phyloP scores from a whole-genome alignment of 2,888 invertebrate genomes.

The Drosophila meridionalis region DNA sequence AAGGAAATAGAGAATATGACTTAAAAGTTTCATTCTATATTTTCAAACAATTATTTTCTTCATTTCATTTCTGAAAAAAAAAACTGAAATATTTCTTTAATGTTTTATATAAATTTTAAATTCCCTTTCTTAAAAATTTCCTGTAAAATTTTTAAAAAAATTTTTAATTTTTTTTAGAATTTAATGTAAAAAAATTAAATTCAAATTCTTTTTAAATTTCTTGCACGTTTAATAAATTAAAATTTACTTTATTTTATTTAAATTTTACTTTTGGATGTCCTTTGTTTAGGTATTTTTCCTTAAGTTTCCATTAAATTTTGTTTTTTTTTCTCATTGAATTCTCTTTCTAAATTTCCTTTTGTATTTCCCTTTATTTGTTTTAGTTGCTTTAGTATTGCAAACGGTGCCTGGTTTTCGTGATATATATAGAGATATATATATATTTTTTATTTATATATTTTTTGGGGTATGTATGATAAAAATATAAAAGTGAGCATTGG shows the following conservation, averaged over 20 bases:
- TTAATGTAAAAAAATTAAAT: neutral
- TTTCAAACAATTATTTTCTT: neutral
- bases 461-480: slow-evolving; percentile 74
- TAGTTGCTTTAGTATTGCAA: slow-evolving; percentile 62
- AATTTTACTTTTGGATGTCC: no score
- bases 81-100: no score
- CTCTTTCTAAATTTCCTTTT: neutral
- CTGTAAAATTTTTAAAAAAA: no score
- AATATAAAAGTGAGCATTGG: slow-evolving; percentile 79
- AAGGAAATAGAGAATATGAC: neutral
- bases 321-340: no score
- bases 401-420: slow-evolving; percentile 68
- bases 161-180: no score
- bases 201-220: neutral
- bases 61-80: no score
- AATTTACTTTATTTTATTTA: neutral
- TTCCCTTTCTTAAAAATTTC: no score
- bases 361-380: slow-evolving; percentile 5
- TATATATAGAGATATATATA: slow-evolving; percentile 37
- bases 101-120: no score
- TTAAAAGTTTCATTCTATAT: neutral
- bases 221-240: neutral
- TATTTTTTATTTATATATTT: slow-evolving; percentile 35
- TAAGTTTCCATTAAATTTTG: neutral
- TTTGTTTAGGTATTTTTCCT: no score